These are phyloP conservation scores for Drosophila gunungcola DNA, from an alignment of 1,140 invertebrate genomes.

Conservation along the genomic window DNA sequence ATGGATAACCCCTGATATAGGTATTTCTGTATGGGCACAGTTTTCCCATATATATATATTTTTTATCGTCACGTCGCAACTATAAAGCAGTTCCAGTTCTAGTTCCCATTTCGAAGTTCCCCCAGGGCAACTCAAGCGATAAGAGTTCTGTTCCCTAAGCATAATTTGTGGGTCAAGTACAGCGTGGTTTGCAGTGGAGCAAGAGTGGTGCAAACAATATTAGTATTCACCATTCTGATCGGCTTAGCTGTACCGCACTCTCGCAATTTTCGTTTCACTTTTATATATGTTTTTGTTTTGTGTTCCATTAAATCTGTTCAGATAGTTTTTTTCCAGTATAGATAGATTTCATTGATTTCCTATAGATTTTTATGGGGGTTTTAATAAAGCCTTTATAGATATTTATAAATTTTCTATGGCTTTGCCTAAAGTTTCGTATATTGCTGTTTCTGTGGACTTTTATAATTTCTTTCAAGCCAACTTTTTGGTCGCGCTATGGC, in stretches of 20 bases:
- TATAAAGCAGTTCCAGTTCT: slow-evolving; percentile 37
- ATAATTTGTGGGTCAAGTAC: slow-evolving; percentile 78
- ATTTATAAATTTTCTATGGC: slow-evolving; percentile 18
- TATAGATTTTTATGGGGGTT: not conserved
- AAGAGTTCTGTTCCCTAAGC: slow-evolving; percentile 38
- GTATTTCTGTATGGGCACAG: slow-evolving; percentile 9
- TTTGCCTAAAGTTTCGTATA: not conserved
- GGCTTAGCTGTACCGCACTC: slow-evolving; percentile 10
- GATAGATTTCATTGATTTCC: slow-evolving; percentile 20
- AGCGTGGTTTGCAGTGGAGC: slow-evolving; percentile 12
- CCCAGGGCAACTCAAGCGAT: slow-evolving; percentile 10
- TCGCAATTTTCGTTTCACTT: not conserved
- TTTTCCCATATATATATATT: slow-evolving; percentile 8
- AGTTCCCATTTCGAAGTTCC: slow-evolving; percentile 18
- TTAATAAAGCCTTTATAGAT: slow-evolving; percentile 30
- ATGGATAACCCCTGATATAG: slow-evolving; percentile 20
- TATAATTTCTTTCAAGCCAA: slow-evolving; percentile 18
- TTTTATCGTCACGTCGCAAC: slow-evolving; percentile 71
- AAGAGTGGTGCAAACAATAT: slow-evolving; percentile 19
- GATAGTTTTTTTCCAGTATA: slow-evolving; percentile 18
- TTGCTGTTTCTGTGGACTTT: slow-evolving; percentile 12
- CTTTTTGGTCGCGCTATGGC: slow-evolving; percentile 21
- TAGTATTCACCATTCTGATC: slow-evolving; percentile 10
- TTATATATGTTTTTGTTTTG: slow-evolving; percentile 13
- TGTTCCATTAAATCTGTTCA: slow-evolving; percentile 44